phyloP scores from a whole-genome alignment of 1,140 invertebrate species.

The Drosophila leontia region DNA sequence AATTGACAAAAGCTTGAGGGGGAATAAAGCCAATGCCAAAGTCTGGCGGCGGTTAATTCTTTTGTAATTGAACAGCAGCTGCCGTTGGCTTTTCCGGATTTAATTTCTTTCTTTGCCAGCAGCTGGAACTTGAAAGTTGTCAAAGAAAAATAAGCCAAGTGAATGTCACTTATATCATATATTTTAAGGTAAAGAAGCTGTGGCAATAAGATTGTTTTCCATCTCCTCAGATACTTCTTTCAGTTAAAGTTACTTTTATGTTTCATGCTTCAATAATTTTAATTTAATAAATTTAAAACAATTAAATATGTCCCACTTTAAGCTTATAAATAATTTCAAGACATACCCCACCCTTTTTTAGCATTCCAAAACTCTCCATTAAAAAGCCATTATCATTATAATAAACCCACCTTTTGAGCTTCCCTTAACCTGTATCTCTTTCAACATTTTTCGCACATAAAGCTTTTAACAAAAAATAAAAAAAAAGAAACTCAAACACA shows the following conservation, averaged over 20 bases:
- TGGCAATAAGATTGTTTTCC: not conserved
- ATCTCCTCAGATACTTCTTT: not conserved
- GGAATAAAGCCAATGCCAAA: conserved; percentile 46
- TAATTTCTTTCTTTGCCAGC: conserved; percentile 9
- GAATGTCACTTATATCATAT: too few species aligned
- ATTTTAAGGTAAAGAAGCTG: too few species aligned
- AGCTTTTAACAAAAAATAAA: conserved; percentile 19
- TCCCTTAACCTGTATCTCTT: conserved; percentile 26
- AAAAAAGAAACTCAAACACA: not conserved
- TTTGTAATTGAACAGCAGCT: conserved; percentile 53
- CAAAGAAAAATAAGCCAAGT: not conserved
- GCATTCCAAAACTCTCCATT: not conserved
- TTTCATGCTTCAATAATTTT: not conserved
- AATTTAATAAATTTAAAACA: not conserved
- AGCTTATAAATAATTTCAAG: not conserved
- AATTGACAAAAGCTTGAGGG: conserved; percentile 51
- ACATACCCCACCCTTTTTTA: not conserved
- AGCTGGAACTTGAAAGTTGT: conserved; percentile 8
- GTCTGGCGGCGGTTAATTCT: conserved; percentile 35
- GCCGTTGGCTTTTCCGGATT: conserved; percentile 14
- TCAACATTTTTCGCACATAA: conserved; percentile 40
- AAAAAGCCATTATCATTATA: conserved; percentile 6
- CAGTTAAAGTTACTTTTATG: too few species aligned
- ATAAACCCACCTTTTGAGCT: conserved; percentile 3
- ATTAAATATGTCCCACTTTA: not conserved